Conservation (phyloP, 2,888 invertebrate genomes). For the Nomada flava region DNA sequence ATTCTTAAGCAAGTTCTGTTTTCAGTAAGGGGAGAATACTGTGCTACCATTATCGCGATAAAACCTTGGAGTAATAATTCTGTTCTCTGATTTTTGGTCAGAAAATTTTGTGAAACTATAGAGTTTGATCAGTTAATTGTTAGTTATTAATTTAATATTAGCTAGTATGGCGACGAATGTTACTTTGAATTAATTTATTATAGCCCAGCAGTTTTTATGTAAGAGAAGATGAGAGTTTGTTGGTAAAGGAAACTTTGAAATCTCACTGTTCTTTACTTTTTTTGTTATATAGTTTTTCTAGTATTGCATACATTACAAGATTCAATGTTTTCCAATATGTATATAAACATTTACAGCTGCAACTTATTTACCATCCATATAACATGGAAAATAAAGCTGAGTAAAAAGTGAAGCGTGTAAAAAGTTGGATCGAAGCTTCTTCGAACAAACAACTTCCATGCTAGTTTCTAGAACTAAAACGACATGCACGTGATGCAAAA, state of each 20-base stretch:
- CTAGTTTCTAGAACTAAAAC: neutral
- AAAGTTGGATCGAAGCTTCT: neutral
- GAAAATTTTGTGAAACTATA: neutral
- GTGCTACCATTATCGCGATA: neutral
- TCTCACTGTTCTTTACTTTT: too few relatives aligned
- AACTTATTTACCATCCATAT: constrained; percentile 20
- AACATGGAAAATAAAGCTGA: neutral
- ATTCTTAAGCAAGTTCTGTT: neutral
- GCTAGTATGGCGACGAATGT: too few relatives aligned
- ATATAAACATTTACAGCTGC: constrained; percentile 20
- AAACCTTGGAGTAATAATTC: too few relatives aligned
- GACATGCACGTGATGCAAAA: neutral
- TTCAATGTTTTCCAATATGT: neutral
- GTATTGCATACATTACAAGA: neutral
- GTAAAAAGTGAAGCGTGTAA: neutral
- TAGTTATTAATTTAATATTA: too few relatives aligned
- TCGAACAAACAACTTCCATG: neutral
- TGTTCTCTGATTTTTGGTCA: neutral
- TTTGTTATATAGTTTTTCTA: too few relatives aligned
- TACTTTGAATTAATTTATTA: too few relatives aligned
- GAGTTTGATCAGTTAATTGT: too few relatives aligned
- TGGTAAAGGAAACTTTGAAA: too few relatives aligned
- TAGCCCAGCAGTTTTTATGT: too few relatives aligned
- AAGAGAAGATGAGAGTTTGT: too few relatives aligned
- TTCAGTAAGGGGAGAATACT: neutral